phyloP scores from a whole-genome alignment of 1,140 invertebrate genomes.

The Halictus rubicundus region DNA sequence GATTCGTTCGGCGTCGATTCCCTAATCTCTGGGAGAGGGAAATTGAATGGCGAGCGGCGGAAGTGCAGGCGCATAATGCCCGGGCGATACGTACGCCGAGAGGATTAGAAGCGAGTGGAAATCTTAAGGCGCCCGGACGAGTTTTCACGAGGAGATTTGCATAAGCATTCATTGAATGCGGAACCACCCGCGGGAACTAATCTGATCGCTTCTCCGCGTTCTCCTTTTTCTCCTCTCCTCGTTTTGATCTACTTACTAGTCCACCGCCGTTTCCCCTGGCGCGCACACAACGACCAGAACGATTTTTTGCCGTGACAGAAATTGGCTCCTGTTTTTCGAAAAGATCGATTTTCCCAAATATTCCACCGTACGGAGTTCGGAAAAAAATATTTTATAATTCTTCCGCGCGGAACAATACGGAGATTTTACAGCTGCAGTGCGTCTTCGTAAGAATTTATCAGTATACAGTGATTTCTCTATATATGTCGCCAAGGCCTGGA shows the following conservation, averaged over 20 bases:
- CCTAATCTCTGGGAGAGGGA: background rate
- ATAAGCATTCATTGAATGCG: constrained; percentile 61
- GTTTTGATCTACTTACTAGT: background rate
- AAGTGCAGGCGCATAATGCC: background rate
- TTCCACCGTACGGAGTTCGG: background rate
- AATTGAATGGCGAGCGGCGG: constrained; percentile 12
- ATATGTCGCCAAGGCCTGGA: too few species aligned
- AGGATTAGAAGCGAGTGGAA: constrained; percentile 17
- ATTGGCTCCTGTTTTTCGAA: too few species aligned
- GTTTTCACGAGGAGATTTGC: constrained; percentile 11
- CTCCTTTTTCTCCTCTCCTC: background rate
- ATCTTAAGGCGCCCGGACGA: background rate
- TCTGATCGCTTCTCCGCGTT: background rate
- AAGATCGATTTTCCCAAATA: background rate
- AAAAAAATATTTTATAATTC: background rate
- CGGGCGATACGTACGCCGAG: background rate
- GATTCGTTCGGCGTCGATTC: background rate
- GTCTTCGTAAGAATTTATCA: too few species aligned
- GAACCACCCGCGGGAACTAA: background rate
- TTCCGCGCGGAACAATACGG: too few species aligned
- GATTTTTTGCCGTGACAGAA: background rate
- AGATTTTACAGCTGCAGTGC: too few species aligned
- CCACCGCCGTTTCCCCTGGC: too few species aligned
- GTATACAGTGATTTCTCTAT: too few species aligned
- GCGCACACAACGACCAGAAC: background rate